These are phyloP conservation scores for Nycticebus coucang DNA, from an alignment of 2,113 vertebrate genomes.

Conservation along the genomic window DNA sequence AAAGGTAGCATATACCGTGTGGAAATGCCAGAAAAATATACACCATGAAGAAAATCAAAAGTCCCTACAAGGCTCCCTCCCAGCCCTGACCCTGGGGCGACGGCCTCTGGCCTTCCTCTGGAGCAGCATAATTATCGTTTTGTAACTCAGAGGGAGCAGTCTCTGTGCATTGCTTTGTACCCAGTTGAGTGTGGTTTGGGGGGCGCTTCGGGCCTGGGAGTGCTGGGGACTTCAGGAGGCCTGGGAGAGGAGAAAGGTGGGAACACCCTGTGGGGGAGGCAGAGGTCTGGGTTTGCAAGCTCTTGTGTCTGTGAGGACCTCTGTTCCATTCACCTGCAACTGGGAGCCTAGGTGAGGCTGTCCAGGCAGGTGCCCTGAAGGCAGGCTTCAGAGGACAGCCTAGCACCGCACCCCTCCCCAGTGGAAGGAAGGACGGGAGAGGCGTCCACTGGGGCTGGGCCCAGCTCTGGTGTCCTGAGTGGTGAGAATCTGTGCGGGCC, in stretches of 20 bases:
- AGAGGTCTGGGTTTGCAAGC: not conserved
- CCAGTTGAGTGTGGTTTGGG: not conserved
- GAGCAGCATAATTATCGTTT: not conserved
- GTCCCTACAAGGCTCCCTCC: fast-evolving
- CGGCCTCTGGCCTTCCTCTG: not conserved
- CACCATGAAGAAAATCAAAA: not conserved
- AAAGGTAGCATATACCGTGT: not conserved
- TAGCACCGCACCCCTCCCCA: no score
- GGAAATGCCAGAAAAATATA: not conserved
- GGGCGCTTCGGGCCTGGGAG: not conserved
- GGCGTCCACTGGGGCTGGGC: fast-evolving
- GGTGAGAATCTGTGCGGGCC: not conserved
- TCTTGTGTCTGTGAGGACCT: not conserved
- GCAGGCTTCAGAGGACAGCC: not conserved
- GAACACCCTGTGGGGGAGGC: no score
- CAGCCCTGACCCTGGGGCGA: not conserved
- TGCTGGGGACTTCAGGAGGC: not conserved
- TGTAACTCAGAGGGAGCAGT: not conserved
- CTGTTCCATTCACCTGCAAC: no score
- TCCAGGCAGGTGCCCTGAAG: not conserved
- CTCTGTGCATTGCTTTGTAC: not conserved
- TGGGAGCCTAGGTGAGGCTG: not conserved
- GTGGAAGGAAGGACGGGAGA: not conserved
- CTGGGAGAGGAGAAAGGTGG: not conserved
- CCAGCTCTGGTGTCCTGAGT: not conserved